Conservation (phyloP, 2,888 invertebrate genomes). For the Polyommatus icarus region DNA sequence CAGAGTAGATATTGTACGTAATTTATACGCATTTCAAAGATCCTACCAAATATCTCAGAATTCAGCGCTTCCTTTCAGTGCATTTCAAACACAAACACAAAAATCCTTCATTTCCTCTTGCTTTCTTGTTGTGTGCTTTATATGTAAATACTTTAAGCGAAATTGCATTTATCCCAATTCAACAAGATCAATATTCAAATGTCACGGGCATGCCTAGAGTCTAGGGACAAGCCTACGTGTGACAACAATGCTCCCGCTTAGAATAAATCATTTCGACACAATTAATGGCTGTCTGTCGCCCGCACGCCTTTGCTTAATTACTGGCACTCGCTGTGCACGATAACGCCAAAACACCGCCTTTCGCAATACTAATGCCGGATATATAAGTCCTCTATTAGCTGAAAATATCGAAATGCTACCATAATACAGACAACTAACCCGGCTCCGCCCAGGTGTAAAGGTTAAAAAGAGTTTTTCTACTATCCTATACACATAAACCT, state of each 20-base stretch:
- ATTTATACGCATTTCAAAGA: too few relatives aligned
- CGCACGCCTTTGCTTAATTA: constrained; percentile 61
- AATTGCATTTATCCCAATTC: neutral
- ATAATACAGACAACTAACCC: neutral
- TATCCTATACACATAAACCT: too few relatives aligned
- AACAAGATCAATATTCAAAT: constrained; percentile 3
- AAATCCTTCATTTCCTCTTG: too few relatives aligned
- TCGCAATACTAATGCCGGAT: constrained; percentile 15
- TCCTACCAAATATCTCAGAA: too few relatives aligned
- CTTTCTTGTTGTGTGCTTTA: too few relatives aligned
- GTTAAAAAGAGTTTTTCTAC: too few relatives aligned
- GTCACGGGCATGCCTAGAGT: constrained; percentile 6
- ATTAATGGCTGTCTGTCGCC: constrained; percentile 65
- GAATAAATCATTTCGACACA: constrained; percentile 65
- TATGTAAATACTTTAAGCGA: too few relatives aligned
- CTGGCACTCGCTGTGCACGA: constrained; percentile 51
- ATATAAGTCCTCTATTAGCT: neutral
- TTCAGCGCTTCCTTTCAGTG: too few relatives aligned
- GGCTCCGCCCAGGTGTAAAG: too few relatives aligned
- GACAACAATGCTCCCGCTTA: constrained; percentile 33
- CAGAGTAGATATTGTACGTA: too few relatives aligned
- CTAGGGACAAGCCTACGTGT: constrained; percentile 23
- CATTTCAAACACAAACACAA: too few relatives aligned
- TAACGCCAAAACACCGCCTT: constrained; percentile 40
- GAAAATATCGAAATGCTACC: neutral